phyloP scores from a whole-genome alignment of 2,888 invertebrate genomes.

The Noctua janthe region DNA sequence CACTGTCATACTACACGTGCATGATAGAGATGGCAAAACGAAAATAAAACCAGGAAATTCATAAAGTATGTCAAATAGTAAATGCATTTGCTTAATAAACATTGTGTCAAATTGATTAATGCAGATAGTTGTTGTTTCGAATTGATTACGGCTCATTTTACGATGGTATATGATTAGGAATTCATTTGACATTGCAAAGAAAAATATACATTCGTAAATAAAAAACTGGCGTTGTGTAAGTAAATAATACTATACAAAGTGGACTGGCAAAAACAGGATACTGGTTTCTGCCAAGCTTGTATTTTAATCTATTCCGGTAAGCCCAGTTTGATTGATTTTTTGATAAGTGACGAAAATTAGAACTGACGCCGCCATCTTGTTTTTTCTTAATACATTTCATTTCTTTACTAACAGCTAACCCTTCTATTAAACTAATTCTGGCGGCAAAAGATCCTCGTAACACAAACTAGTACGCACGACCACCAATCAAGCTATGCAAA shows the following conservation, averaged over 20 bases:
- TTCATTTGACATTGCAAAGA: neutral
- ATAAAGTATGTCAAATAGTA: neutral
- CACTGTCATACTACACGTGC: neutral
- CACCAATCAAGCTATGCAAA: too few species aligned
- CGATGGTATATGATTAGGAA: constrained; percentile 36
- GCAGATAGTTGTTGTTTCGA: constrained; percentile 19
- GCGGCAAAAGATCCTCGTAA: neutral
- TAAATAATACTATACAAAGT: neutral
- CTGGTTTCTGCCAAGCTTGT: neutral
- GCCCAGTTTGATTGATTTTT: neutral
- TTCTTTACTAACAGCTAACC: too few species aligned
- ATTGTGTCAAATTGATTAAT: constrained; percentile 33
- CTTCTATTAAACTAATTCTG: neutral
- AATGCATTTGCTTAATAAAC: neutral
- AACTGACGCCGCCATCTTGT: neutral
- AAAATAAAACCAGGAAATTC: too few species aligned
- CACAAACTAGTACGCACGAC: too few species aligned
- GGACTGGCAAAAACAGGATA: neutral
- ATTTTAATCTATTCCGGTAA: neutral
- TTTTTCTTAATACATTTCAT: neutral
- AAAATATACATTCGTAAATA: neutral
- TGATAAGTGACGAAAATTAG: neutral
- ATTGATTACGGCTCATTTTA: constrained; percentile 44
- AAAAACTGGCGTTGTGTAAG: neutral
- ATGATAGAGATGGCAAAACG: neutral